These are phyloP conservation scores for Sander lucioperca DNA, from an alignment of 2,113 vertebrate species.

Conservation along the genomic window DNA sequence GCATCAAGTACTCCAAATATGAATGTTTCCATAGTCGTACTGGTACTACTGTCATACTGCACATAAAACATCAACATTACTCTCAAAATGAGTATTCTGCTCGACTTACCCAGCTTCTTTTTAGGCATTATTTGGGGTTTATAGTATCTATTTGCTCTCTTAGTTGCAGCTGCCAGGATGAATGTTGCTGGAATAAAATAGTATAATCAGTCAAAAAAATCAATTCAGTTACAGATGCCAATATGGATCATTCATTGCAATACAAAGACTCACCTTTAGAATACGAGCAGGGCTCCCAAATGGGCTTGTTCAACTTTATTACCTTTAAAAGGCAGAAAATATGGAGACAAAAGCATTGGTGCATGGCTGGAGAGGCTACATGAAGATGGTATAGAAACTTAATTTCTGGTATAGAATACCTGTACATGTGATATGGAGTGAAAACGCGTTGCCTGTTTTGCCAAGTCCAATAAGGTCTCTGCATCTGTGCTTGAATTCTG, in stretches of 20 bases:
- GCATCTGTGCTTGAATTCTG: not conserved
- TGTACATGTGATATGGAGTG: constrained; percentile 29
- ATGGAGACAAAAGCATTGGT: not conserved
- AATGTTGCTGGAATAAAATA: constrained; percentile 1
- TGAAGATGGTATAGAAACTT: not conserved
- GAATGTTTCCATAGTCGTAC: not conserved
- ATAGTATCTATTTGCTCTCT: not conserved
- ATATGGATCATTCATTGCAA: not conserved
- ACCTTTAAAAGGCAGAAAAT: constrained; percentile 19
- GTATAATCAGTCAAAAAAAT: not conserved
- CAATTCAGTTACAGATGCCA: not conserved
- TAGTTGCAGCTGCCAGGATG: not conserved
- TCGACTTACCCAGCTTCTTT: constrained; percentile 58
- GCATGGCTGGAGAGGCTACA: not conserved
- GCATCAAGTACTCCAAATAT: not conserved
- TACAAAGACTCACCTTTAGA: not conserved
- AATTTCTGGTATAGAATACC: constrained; percentile 41
- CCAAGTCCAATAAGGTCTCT: constrained; percentile 67
- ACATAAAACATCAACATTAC: not conserved
- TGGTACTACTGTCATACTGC: not conserved
- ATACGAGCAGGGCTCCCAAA: constrained; percentile 33
- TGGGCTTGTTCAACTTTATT: not conserved
- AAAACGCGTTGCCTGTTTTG: constrained; percentile 51
- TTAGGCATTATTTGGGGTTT: not conserved
- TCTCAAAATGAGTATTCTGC: too few relatives aligned